phyloP scores from a whole-genome alignment of 2,113 vertebrate species.

The Arvicanthis niloticus region DNA sequence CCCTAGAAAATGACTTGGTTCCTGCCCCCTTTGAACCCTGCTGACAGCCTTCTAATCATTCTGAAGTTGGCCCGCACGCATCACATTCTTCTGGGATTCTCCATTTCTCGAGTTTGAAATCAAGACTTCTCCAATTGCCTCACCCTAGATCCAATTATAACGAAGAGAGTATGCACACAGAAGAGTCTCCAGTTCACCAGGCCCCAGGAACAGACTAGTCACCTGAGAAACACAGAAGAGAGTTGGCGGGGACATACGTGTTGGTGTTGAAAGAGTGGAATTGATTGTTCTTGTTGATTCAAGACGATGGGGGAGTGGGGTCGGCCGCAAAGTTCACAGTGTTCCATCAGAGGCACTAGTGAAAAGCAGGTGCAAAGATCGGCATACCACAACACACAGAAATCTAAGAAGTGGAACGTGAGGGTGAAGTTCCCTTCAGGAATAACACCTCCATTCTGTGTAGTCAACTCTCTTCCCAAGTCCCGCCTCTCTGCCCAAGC shows the following conservation, averaged over 20 bases:
- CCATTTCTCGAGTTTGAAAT: conserved; percentile 47
- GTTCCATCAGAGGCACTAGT: background rate
- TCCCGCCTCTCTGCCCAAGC: background rate
- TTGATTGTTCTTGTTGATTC: background rate
- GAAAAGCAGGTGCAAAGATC: conserved; percentile 8
- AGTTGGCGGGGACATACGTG: too few relatives aligned
- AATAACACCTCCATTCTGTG: background rate
- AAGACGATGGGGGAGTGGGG: background rate
- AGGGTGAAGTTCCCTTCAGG: background rate
- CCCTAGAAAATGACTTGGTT: background rate
- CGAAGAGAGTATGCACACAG: background rate
- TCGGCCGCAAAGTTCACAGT: background rate
- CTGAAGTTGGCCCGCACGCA: background rate
- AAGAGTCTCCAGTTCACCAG: background rate
- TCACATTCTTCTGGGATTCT: background rate
- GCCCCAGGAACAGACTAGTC: background rate
- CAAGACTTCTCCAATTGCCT: conserved; percentile 15
- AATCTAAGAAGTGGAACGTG: conserved; percentile 42
- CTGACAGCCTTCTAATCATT: background rate
- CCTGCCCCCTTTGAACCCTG: background rate
- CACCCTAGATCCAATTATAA: background rate
- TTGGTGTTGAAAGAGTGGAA: background rate
- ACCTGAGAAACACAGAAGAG: background rate
- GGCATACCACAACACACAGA: background rate
- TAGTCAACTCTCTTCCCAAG: conserved; percentile 55